A percentile compares a stretch with the other conserved stretches of the same genome.
Evolutionary conservation across 2,113 vertebrate genomes (phyloP).

Genomic region (Nanorana parkeri): DNA sequence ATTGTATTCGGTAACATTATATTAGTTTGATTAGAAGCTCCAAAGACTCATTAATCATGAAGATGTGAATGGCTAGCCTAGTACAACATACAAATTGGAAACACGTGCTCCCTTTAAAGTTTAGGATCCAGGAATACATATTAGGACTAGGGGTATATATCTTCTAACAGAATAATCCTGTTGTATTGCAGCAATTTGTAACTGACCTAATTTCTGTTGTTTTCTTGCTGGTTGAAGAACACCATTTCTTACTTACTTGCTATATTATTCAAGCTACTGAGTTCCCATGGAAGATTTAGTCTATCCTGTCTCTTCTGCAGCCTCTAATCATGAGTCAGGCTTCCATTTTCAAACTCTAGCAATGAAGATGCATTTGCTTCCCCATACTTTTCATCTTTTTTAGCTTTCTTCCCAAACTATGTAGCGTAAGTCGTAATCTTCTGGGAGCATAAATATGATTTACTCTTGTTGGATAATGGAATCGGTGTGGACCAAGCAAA

Average conservation of each 20-base stretch:
- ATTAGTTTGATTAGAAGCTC: conserved; percentile 52
- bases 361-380: conserved; percentile 81
- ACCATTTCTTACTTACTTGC: conserved; percentile 76
- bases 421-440: conserved; percentile 80
- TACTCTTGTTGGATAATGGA: conserved; percentile 86
- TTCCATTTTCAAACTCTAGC: conserved; percentile 75
- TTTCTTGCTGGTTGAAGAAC: conserved; percentile 64
- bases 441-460: conserved; percentile 85
- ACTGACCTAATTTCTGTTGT: conserved; percentile 43
- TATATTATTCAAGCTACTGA: conserved; percentile 78
- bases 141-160: background rate
- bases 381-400: conserved; percentile 81
- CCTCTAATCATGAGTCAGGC: conserved; percentile 74
- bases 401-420: conserved; percentile 77
- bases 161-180: conserved; percentile 18
- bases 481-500: conserved; percentile 85
- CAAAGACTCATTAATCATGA: conserved; percentile 49
- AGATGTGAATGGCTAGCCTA: conserved; percentile 16
- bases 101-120: conserved; percentile 36
- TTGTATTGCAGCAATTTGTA: conserved; percentile 34
- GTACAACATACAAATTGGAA: conserved; percentile 43
- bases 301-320: conserved; percentile 67
- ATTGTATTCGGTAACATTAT: conserved; percentile 52
- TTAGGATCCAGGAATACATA: conserved; percentile 6
- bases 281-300: conserved; percentile 76